Base-by-base conservation (phyloP, 2,888 invertebrate species). In the Noctua pronuba region DNA sequence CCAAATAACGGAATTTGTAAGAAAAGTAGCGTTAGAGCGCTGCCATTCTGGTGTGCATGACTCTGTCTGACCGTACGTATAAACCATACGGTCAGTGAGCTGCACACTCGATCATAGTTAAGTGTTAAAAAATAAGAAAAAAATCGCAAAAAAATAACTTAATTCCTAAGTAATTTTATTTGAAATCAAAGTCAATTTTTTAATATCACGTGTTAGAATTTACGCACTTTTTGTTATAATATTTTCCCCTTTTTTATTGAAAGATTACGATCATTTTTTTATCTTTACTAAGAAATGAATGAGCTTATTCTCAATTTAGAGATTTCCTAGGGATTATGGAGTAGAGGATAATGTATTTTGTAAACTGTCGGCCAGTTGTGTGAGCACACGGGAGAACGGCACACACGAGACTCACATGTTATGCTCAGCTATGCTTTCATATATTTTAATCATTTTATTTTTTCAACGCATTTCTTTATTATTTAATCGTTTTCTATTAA, bases 221-320 rank as follows among this genome's bases (percentile, higher is more conserved):
- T 46, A 74, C 73, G 77, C 80, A 84, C 87, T 75, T 76, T 75
- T 71, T 73, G 71, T 84, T 86, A 35, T 21, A 60, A 71, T 38
- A 68, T 52, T 73, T 60, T 58, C 7, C 35, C 18, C 10, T 64
- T 83, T 86, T 66, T 65, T 75, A 73, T 75, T 74, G 28, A 69
- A 82, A 68, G 28, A 73, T 68, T 71, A 66, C 44, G n/a, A 79
- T 68, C 73, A 69, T 68, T 80, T 77, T 81, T 70, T 73, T 81
- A 73, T 75, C 55, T 83, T 80, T 79, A 83, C 44, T 71, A 75
- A 76, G 2, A 65, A 84, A 86, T 79, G 77, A 80, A 85, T 90
- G 91, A 92, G 91, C 89, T 92, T 91, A 90, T 77, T 88, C 88
- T 89, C 89, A 84, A 88, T 88, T 85, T 87, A 80, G 80, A 78